Percentiles rank a stretch among this genome's conserved stretches.
phyloP scores from a whole-genome alignment of 2,888 invertebrate species.

The Meganola albula region DNA sequence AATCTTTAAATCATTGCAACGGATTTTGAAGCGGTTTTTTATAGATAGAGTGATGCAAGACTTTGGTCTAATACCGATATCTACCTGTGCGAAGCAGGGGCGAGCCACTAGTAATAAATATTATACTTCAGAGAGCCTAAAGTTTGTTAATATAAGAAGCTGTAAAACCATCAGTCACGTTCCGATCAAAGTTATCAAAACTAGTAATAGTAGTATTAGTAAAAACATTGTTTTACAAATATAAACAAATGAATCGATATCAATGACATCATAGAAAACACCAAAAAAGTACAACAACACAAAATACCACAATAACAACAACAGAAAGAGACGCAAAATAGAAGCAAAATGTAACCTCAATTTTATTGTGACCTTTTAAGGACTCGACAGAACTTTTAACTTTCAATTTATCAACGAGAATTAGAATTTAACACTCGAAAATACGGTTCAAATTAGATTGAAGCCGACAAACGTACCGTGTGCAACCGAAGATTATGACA shows the following conservation, averaged over 20 bases:
- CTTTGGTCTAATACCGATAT: no score
- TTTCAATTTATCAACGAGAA: conserved; percentile 10
- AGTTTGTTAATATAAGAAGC: no score
- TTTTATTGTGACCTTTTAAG: conserved; percentile 56
- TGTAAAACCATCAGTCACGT: no score
- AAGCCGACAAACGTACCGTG: conserved; percentile 45
- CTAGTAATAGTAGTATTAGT: no score
- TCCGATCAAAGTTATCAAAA: no score
- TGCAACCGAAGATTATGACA: conserved; percentile 54
- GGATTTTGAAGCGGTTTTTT: no score
- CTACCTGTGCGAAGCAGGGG: no score
- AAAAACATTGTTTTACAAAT: conserved; percentile 1
- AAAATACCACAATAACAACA: conserved; percentile 14
- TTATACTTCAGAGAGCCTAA: no score
- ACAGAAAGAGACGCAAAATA: conserved; percentile 34
- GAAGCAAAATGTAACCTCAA: conserved; percentile 52
- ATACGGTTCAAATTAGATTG: conserved; percentile 29
- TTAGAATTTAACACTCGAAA: neutral
- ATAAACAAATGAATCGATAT: conserved; percentile 27
- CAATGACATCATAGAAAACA: conserved; percentile 21
- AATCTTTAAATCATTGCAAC: no score
- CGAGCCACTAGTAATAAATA: no score
- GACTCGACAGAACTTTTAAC: conserved; percentile 44
- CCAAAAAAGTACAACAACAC: conserved; percentile 16
- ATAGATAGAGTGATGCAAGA: no score